Percentiles rank a stretch among this genome's conserved stretches.
phyloP scores from a whole-genome alignment of 2,797 vertebrate species.

The Thalassophryne amazonica region DNA sequence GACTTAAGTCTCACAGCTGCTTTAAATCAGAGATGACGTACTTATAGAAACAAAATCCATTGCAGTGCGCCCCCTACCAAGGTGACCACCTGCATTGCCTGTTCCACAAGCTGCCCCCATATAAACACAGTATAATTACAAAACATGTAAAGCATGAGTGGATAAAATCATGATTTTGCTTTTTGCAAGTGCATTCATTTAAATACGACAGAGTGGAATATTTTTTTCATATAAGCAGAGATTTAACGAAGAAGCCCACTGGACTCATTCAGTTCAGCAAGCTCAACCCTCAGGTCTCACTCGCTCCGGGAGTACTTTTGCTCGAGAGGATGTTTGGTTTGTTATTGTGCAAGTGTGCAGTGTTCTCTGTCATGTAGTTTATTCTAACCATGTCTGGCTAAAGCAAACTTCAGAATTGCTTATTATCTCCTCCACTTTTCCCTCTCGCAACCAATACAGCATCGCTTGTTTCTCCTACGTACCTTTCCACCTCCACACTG shows the following conservation, averaged over 20 bases:
- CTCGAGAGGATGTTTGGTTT: constrained; percentile 21
- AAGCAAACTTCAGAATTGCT: constrained; percentile 25
- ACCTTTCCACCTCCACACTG: constrained; percentile 9
- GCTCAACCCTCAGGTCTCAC: not conserved
- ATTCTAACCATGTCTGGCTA: constrained; percentile 20
- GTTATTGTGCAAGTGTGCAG: constrained; percentile 5
- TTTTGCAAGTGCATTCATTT: too few relatives aligned
- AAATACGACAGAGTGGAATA: not conserved
- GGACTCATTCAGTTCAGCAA: constrained; percentile 3
- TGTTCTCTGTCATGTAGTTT: constrained; percentile 21
- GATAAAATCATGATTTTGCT: too few relatives aligned
- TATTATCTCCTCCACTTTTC: constrained; percentile 3
- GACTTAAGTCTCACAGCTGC: too few relatives aligned
- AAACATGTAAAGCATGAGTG: too few relatives aligned
- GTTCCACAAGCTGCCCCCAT: too few relatives aligned
- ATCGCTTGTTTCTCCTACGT: constrained; percentile 17
- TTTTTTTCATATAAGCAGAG: not conserved
- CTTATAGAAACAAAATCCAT: too few relatives aligned
- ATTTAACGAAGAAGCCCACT: not conserved
- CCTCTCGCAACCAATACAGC: constrained; percentile 8
- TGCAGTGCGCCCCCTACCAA: too few relatives aligned
- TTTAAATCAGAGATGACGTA: too few relatives aligned
- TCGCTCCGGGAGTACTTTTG: constrained; percentile 11
- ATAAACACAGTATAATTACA: too few relatives aligned
- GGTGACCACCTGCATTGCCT: too few relatives aligned